These are phyloP conservation scores for Trinorchestia longiramus DNA, from an alignment of 1,140 invertebrate species.

Conservation along the genomic window DNA sequence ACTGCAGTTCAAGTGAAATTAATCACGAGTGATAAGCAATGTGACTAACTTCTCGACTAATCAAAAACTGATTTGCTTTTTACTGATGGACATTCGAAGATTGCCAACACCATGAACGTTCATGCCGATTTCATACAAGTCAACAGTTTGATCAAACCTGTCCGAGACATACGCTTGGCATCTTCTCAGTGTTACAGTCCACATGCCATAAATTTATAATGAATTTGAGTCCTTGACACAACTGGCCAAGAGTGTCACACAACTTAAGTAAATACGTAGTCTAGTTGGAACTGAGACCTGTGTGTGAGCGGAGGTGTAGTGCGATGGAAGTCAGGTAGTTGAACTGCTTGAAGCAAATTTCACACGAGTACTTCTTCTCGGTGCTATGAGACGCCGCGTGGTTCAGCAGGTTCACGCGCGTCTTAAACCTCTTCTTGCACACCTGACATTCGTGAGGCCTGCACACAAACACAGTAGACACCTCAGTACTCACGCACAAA, in stretches of 20 bases:
- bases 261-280: constrained; percentile 48
- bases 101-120: background rate
- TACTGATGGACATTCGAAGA: too few species aligned
- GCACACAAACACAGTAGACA: constrained; percentile 6
- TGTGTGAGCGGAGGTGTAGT: constrained; percentile 70
- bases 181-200: background rate
- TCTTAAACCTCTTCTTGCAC: constrained; percentile 67
- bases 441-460: constrained; percentile 62
- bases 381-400: constrained; percentile 78
- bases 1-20: background rate
- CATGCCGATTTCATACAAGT: background rate
- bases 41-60: background rate
- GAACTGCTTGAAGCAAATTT: constrained; percentile 69
- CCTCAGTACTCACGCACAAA: background rate
- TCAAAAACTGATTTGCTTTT: too few species aligned
- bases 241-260: background rate
- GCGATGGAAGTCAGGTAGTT: constrained; percentile 70
- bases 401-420: constrained; percentile 76
- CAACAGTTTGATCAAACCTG: background rate
- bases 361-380: constrained; percentile 80
- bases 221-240: background rate
- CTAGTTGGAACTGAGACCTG: constrained; percentile 61
- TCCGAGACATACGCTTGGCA: background rate
- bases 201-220: background rate
- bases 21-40: background rate